Percentiles rank a stretch among this genome's conserved stretches.
phyloP scores from a whole-genome alignment of 2,113 vertebrate genomes.

The Cryptotis parvus region DNA sequence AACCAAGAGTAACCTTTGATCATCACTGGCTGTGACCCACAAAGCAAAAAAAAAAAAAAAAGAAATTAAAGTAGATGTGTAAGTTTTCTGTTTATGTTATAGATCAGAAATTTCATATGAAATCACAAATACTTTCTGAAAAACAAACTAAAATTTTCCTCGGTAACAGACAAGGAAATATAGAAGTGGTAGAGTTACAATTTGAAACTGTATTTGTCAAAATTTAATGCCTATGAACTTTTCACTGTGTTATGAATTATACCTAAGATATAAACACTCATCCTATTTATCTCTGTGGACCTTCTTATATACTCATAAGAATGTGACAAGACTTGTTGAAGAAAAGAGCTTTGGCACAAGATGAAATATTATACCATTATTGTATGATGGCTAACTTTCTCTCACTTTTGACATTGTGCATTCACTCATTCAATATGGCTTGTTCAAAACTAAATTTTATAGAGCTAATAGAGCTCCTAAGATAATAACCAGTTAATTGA shows the following conservation, averaged over 20 bases:
- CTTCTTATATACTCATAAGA: not conserved
- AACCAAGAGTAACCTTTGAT: too few relatives aligned
- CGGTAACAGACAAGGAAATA: not conserved
- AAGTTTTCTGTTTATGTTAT: not conserved
- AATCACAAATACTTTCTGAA: not conserved
- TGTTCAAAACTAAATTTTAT: not conserved
- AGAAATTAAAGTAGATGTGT: conserved; percentile 10
- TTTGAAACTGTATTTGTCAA: not conserved
- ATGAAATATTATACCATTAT: rapidly evolving
- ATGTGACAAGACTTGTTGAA: not conserved
- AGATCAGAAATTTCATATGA: not conserved
- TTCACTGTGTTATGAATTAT: not conserved
- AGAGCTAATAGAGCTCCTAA: not conserved
- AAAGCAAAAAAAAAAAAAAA: too few relatives aligned
- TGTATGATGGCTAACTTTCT: rapidly evolving
- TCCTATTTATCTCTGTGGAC: not conserved
- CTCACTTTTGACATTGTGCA: not conserved
- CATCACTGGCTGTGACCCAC: too few relatives aligned
- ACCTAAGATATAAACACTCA: not conserved
- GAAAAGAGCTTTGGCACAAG: not conserved
- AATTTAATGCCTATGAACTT: not conserved
- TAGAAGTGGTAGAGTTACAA: not conserved
- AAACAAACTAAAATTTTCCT: conserved; percentile 33
- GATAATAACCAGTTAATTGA: not conserved
- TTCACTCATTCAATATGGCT: not conserved